phyloP scores from a whole-genome alignment of 2,888 invertebrate genomes.

The Didymodactylos carnosus region DNA sequence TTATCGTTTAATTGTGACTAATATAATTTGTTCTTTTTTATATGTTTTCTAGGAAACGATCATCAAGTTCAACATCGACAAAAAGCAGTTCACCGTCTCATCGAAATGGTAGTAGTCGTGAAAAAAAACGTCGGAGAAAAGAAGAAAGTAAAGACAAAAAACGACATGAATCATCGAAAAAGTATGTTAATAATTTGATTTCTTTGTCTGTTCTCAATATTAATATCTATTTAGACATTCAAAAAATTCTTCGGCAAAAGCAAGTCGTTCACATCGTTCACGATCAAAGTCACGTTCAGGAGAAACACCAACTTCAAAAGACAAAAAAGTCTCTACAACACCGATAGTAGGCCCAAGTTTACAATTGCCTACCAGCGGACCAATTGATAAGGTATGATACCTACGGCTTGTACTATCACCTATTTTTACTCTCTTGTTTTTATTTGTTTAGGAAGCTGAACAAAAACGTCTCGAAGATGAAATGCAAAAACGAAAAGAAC shows the following conservation, averaged over 20 bases:
- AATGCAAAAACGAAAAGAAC: constrained; percentile 80
- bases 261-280: neutral
- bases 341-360: too few species aligned
- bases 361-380: neutral
- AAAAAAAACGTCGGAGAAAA: neutral
- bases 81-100: neutral
- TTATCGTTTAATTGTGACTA: too few species aligned
- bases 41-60: neutral
- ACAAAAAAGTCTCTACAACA: neutral
- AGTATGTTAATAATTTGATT: neutral
- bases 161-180: neutral
- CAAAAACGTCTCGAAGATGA: constrained; percentile 50
- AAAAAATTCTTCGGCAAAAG: too few species aligned
- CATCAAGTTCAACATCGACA: neutral
- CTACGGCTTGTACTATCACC: neutral
- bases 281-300: neutral
- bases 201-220: neutral
- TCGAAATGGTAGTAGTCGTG: neutral
- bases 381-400: neutral
- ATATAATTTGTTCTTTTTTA: neutral
- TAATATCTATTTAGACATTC: neutral
- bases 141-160: neutral
- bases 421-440: neutral
- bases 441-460: constrained; percentile 36
- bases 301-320: neutral